Evolutionary conservation across 2,113 vertebrate genomes (phyloP), one percentile per base, ranked within the genome.

Genomic region (Tetrao urogallus): DNA sequence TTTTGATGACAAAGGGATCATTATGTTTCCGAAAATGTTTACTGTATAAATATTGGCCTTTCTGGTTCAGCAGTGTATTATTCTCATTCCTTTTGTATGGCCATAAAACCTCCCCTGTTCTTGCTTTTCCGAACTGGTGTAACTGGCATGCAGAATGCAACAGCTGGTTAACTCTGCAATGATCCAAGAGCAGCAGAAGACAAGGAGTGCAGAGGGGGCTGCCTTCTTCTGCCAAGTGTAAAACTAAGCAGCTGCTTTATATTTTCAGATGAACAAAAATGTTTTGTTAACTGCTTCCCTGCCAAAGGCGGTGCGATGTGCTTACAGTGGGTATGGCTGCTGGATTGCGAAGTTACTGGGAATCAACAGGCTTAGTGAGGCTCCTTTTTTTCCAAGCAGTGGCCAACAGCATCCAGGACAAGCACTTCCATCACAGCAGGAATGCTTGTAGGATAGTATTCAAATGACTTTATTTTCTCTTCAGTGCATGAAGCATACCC

Each of bases 161-260:
- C 97, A 98, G 97, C 97, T 98, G 97, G 95, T 96, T 87, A 86
- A 90, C 92, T 89, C 89, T 84, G 92, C 75, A n/a, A 64, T 89
- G 94, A 95, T 96, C 96, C 94, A 92, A 96, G 88, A 92, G 94
- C 92, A 96, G 96, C 94, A 97, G 86, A 96, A 95, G 94, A 97
- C 95, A 90, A 89, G 96, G 76, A 85, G 80, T 71, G 69, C 88
- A 86, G 83, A 21, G 75, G 89, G 81, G 89, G 66, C 82, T 84
- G 70, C 57, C 73, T 54, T 34, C 90, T 94, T 78, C 92, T 97
- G 97, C 97, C 97, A 97, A 98, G 87, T 88, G 92, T 38, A 69
- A 95, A 94, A 89, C 92, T 90, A 89, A 96, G 93, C 97, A 97
- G 97, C 96, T 98, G 96, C 95, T 96, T 97, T 92, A 89, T 88